phyloP scores from a whole-genome alignment of 2,797 vertebrate species.

The Eulemur mongoz region DNA sequence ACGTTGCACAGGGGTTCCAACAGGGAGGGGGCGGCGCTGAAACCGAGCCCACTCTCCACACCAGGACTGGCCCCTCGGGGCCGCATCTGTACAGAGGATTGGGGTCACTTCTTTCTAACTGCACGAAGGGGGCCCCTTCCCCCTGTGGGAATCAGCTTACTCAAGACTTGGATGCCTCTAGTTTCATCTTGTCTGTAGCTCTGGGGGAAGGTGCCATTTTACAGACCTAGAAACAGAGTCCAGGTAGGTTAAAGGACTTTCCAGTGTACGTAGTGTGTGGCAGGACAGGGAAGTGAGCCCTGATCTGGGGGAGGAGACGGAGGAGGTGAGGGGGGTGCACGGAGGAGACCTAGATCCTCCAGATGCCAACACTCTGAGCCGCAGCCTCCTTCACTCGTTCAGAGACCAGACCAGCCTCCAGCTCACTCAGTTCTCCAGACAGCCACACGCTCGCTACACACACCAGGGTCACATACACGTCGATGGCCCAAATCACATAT shows the following conservation, averaged over 20 bases:
- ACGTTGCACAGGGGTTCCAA: background rate
- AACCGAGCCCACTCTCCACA: background rate
- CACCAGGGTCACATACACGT: background rate
- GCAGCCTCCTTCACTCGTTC: background rate
- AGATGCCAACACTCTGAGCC: background rate
- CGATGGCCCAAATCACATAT: background rate
- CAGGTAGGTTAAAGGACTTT: background rate
- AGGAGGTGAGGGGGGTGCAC: background rate
- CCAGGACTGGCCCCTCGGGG: background rate
- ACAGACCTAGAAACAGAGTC: background rate
- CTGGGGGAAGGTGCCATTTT: background rate
- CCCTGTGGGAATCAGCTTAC: background rate
- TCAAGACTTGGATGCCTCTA: background rate
- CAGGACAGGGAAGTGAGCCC: background rate
- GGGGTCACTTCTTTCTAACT: background rate
- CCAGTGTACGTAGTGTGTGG: background rate
- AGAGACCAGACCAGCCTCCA: background rate
- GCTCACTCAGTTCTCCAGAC: background rate
- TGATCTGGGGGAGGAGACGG: background rate
- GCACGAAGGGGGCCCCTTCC: background rate
- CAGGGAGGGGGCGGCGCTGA: accelerated
- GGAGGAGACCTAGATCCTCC: background rate
- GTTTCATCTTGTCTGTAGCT: background rate
- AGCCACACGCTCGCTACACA: background rate
- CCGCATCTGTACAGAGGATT: background rate